These are phyloP conservation scores for Neoscelio sp. DNA, from an alignment of 2,888 invertebrate genomes.

Conservation along the genomic window DNA sequence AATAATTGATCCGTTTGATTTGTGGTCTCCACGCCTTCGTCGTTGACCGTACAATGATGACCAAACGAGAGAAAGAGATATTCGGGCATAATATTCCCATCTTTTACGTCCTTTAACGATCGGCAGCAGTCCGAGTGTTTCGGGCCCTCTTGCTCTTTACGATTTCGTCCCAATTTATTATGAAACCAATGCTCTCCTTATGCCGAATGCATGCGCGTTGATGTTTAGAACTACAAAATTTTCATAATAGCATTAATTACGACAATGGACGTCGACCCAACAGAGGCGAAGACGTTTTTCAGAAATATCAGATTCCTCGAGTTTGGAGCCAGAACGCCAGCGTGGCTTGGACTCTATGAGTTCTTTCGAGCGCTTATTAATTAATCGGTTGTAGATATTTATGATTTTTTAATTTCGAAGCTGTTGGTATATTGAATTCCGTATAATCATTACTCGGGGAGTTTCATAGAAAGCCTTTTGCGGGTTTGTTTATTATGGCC, in stretches of 20 bases:
- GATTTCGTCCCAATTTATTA: conserved; percentile 53
- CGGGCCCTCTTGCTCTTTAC: conserved; percentile 50
- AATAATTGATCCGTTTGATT: conserved; percentile 66
- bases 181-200: conserved; percentile 48
- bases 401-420: conserved; percentile 57
- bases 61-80: conserved; percentile 54
- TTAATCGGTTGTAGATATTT: conserved; percentile 46
- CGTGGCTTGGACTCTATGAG: too few species aligned
- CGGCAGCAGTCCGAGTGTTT: conserved; percentile 69
- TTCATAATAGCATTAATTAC: conserved; percentile 16
- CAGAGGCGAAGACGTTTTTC: too few species aligned
- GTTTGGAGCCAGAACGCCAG: too few species aligned
- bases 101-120: conserved; percentile 77
- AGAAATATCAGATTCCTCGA: too few species aligned
- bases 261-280: too few species aligned
- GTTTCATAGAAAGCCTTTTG: conserved; percentile 37
- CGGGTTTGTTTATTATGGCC: conserved; percentile 46
- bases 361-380: conserved; percentile 27
- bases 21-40: conserved; percentile 60
- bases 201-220: conserved; percentile 24
- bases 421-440: conserved; percentile 9
- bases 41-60: conserved; percentile 19
- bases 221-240: conserved; percentile 10
- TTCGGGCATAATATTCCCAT: conserved; percentile 79
- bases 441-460: not conserved